phyloP scores from a whole-genome alignment of 2,113 vertebrate genomes.

The Eulacestoma nigropectus region DNA sequence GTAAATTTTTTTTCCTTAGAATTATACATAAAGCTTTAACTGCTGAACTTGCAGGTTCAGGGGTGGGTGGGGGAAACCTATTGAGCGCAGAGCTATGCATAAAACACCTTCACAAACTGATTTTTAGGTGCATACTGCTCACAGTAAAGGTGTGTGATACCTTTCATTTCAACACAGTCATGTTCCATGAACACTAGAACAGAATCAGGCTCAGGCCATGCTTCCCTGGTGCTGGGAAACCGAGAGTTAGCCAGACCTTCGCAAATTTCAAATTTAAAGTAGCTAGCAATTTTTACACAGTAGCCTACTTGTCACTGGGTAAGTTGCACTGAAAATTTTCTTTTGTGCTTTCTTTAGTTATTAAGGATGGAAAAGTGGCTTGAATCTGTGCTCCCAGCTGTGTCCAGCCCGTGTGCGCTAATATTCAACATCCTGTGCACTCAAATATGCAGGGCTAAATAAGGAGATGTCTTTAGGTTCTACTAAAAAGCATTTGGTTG shows the following conservation, averaged over 20 bases:
- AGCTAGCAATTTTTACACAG: not conserved
- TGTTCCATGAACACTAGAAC: not conserved
- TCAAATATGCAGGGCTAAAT: slow-evolving; percentile 24
- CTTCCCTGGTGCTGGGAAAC: not conserved
- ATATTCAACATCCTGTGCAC: slow-evolving; percentile 16
- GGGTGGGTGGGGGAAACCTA: no score
- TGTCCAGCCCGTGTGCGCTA: not conserved
- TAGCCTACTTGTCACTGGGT: not conserved
- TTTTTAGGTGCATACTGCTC: not conserved
- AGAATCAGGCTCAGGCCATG: not conserved
- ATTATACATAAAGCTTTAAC: not conserved
- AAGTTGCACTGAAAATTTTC: not conserved
- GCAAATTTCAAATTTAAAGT: not conserved
- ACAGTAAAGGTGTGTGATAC: not conserved
- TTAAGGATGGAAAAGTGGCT: slow-evolving; percentile 4
- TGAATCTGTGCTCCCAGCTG: slow-evolving; percentile 47
- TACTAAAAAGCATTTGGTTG: not conserved
- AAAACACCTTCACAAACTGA: not conserved
- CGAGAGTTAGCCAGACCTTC: not conserved
- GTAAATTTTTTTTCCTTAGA: not conserved
- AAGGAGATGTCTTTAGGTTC: slow-evolving; percentile 30
- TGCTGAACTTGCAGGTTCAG: not conserved
- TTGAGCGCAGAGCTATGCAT: not conserved
- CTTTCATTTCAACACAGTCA: not conserved
- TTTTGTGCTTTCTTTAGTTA: not conserved